Conservation (phyloP, 2,888 invertebrate species). For the Drosophila kuntzei region DNA sequence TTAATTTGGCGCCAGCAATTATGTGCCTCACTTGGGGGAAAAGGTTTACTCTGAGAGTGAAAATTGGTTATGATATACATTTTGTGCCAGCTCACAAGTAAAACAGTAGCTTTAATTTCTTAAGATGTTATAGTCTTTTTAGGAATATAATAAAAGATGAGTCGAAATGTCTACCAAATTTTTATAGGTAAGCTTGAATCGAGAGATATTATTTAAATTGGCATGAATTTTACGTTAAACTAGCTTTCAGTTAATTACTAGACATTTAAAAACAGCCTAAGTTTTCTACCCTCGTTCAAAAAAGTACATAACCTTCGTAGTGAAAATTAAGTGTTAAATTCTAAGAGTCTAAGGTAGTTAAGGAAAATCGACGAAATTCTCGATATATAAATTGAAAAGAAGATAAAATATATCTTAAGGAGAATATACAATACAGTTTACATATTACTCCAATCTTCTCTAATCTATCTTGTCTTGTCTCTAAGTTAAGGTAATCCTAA, state of each 20-base stretch:
- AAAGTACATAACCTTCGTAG: no score
- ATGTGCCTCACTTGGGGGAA: conserved; percentile 1
- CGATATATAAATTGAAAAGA: background rate
- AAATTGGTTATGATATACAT: background rate
- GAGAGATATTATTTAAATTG: no score
- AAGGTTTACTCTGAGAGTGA: background rate
- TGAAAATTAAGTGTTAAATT: no score
- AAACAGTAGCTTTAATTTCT: background rate
- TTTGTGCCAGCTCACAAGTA: background rate
- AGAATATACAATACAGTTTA: background rate
- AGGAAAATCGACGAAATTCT: background rate
- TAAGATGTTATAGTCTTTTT: background rate
- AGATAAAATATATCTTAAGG: background rate
- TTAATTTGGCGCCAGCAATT: conserved; percentile 54
- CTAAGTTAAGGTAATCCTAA: no score
- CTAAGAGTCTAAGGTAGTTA: no score
- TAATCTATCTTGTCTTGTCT: no score
- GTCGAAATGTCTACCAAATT: no score
- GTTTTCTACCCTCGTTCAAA: no score
- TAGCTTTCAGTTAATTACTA: no score
- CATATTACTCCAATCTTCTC: background rate
- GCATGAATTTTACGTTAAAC: no score
- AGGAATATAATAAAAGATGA: background rate
- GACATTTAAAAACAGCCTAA: no score
- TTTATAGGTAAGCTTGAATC: no score